Conservation (phyloP, 2,888 invertebrate genomes). For the Luperina testacea region DNA sequence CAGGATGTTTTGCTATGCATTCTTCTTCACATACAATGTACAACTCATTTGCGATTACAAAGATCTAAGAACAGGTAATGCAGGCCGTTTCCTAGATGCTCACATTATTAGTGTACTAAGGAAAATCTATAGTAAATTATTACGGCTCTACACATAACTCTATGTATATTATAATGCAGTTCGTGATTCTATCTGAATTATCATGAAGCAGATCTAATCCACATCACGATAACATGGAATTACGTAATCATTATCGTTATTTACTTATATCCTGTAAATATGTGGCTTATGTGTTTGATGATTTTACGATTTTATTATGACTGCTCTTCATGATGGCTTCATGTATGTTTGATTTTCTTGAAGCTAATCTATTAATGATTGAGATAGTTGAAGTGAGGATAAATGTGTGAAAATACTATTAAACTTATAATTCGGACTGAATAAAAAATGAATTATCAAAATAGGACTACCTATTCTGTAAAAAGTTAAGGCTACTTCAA, state of each 20-base stretch:
- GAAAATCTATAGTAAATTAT: slow-evolving; percentile 48
- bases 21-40: slow-evolving; percentile 28
- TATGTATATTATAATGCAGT: slow-evolving; percentile 57
- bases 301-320: slow-evolving; percentile 22
- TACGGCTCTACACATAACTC: slow-evolving; percentile 34
- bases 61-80: slow-evolving; percentile 31
- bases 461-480: no score
- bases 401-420: background rate
- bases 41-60: slow-evolving; percentile 35
- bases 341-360: background rate
- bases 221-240: slow-evolving; percentile 54
- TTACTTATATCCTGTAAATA: slow-evolving; percentile 36
- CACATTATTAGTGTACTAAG: slow-evolving; percentile 35
- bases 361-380: background rate
- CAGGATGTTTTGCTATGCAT: slow-evolving; percentile 26
- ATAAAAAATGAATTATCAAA: no score
- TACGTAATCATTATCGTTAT: slow-evolving; percentile 53
- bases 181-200: slow-evolving; percentile 64
- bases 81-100: slow-evolving; percentile 31
- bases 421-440: no score
- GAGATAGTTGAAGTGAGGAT: background rate
- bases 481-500: no score
- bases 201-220: slow-evolving; percentile 51
- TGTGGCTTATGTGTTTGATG: slow-evolving; percentile 19
- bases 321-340: background rate